Evolutionary conservation across 2,888 invertebrate species (phyloP).

Genomic region (Lamproptera curius): DNA sequence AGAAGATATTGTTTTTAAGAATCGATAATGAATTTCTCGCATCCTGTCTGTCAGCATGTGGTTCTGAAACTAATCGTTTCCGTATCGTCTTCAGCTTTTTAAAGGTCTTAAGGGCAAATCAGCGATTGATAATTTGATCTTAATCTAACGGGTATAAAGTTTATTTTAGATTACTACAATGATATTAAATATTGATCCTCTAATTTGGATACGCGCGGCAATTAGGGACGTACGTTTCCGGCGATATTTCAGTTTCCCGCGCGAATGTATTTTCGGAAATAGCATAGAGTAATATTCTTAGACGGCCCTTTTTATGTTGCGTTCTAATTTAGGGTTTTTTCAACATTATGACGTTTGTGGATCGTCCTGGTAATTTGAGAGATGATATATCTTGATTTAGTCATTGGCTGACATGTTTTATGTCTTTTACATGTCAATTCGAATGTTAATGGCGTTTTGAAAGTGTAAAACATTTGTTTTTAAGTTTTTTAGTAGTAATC

Average conservation of each 20-base stretch:
- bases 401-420: not conserved
- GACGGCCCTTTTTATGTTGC: conserved; percentile 19
- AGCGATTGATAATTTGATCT: no score
- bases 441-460: not conserved
- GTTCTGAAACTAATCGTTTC: conserved; percentile 73
- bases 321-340: conserved; percentile 12
- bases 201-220: conserved; percentile 25
- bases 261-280: conserved; percentile 42
- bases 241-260: conserved; percentile 63
- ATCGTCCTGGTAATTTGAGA: conserved; percentile 1
- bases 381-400: conserved; percentile 1
- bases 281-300: conserved; percentile 19
- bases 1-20: conserved; percentile 49
- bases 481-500: no score
- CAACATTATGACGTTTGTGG: not conserved
- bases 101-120: no score
- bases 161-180: no score
- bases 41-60: conserved; percentile 72
- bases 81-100: conserved; percentile 44
- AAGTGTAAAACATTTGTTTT: no score
- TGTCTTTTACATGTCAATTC: not conserved
- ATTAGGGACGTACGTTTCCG: conserved; percentile 64
- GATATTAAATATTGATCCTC: conserved; percentile 17
- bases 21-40: conserved; percentile 67
- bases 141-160: no score